Evolutionary conservation across 2,797 vertebrate genomes (phyloP).

Genomic region (Poecile montanus): DNA sequence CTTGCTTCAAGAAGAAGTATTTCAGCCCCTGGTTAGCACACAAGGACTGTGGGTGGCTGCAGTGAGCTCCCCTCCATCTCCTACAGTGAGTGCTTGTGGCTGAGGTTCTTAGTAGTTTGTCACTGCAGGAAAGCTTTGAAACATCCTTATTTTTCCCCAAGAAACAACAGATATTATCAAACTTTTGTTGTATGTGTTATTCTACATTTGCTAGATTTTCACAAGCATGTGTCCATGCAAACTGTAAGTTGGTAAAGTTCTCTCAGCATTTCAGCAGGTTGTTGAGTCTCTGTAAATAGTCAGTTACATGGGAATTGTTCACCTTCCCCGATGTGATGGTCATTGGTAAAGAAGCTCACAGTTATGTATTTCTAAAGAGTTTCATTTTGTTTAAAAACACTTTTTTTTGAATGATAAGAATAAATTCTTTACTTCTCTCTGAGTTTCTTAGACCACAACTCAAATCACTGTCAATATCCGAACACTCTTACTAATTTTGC

Average conservation of each 20-base stretch:
- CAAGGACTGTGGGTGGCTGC: not conserved
- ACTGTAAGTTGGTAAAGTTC: not conserved
- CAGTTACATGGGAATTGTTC: not conserved
- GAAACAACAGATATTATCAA: not conserved
- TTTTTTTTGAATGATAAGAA: not conserved
- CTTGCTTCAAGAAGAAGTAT: not conserved
- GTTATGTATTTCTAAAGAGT: not conserved
- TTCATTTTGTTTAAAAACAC: not conserved
- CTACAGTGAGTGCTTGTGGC: not conserved
- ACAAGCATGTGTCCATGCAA: rapidly evolving
- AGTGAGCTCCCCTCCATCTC: not conserved
- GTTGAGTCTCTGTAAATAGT: not conserved
- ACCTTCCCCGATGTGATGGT: not conserved
- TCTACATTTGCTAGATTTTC: not conserved
- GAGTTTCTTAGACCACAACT: not conserved
- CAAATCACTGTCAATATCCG: rapidly evolving
- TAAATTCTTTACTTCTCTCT: not conserved
- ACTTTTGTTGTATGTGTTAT: not conserved
- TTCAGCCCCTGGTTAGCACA: not conserved
- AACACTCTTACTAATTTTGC: not conserved
- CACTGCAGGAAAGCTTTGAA: not conserved
- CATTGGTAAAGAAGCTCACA: not conserved
- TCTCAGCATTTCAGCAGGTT: not conserved
- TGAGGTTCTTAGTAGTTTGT: not conserved
- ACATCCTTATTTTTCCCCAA: rapidly evolving